Percentiles rank a stretch among this genome's conserved stretches.
Evolutionary conservation across 2,797 vertebrate species (phyloP).

Genomic region (Hozukius guyotensis): DNA sequence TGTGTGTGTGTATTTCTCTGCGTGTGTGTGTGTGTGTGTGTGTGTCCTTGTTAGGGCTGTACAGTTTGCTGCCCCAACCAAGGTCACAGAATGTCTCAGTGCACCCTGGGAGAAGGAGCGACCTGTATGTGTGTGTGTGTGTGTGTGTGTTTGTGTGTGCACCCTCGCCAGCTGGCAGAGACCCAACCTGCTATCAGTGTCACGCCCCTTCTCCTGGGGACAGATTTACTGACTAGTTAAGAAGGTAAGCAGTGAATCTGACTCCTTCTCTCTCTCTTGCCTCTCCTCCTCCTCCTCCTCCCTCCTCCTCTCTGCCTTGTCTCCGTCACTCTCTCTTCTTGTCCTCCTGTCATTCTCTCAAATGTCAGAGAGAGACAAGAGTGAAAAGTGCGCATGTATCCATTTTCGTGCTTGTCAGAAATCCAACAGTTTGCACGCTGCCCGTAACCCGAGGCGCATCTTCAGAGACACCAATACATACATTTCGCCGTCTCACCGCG

Average conservation of each 20-base stretch:
- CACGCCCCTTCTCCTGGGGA: constrained; percentile 44
- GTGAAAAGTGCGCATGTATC: not conserved
- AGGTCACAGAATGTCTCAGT: constrained; percentile 67
- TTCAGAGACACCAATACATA: constrained; percentile 19
- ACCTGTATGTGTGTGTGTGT: constrained; percentile 30
- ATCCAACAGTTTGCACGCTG: constrained; percentile 13
- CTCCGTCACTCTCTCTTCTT: constrained; percentile 26
- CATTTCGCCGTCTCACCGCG: constrained; percentile 12
- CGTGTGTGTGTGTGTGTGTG: not conserved
- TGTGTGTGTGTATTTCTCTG: not conserved
- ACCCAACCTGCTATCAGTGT: constrained; percentile 62
- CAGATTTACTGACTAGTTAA: constrained; percentile 61
- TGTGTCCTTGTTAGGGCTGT: constrained; percentile 42
- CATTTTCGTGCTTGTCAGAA: not conserved
- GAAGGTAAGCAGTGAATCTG: constrained; percentile 47
- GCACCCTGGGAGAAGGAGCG: constrained; percentile 30
- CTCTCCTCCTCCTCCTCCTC: constrained; percentile 9
- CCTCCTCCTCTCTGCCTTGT: constrained; percentile 3
- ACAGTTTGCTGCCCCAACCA: constrained; percentile 54
- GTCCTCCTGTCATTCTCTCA: constrained; percentile 38
- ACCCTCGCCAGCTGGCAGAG: constrained; percentile 54
- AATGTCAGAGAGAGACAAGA: constrained; percentile 38
- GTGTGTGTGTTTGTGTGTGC: constrained; percentile 25
- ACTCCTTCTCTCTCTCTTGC: constrained; percentile 13
- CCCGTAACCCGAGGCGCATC: not conserved